These are phyloP conservation scores for Castor canadensis DNA, from an alignment of 2,113 vertebrate genomes.

Conservation along the genomic window DNA sequence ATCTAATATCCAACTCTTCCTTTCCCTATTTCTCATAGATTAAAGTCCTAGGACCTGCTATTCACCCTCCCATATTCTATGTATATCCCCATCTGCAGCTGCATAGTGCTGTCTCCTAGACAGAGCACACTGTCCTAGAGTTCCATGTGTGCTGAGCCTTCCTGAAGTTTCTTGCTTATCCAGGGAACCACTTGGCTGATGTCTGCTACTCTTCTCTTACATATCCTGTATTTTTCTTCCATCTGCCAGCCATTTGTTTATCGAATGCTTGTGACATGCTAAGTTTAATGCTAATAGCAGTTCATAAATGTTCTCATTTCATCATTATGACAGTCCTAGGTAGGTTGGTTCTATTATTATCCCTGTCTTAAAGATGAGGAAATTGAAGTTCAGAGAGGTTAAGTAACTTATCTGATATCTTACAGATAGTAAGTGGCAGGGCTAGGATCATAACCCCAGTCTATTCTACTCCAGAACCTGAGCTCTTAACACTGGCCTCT, in stretches of 20 bases:
- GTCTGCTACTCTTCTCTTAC: not conserved
- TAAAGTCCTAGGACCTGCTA: not conserved
- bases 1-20: not conserved
- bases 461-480: not conserved
- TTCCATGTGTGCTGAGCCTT: not conserved
- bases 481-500: not conserved
- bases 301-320: not conserved
- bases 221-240: not conserved
- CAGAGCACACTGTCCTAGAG: not conserved
- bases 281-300: not conserved
- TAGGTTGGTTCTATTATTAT: constrained; percentile 24
- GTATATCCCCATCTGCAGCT: not conserved
- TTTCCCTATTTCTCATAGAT: not conserved
- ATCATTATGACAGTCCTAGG: not conserved
- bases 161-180: not conserved
- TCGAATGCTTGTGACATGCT: not conserved
- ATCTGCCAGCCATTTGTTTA: not conserved
- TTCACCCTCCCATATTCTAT: not conserved
- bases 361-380: constrained; percentile 10
- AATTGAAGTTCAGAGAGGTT: constrained; percentile 34
- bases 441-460: not conserved
- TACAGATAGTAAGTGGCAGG: not conserved
- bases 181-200: too few relatives aligned
- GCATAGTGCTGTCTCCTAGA: not conserved
- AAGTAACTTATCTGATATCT: not conserved